phyloP scores from a whole-genome alignment of 2,113 vertebrate genomes.

The Oceanites oceanicus region DNA sequence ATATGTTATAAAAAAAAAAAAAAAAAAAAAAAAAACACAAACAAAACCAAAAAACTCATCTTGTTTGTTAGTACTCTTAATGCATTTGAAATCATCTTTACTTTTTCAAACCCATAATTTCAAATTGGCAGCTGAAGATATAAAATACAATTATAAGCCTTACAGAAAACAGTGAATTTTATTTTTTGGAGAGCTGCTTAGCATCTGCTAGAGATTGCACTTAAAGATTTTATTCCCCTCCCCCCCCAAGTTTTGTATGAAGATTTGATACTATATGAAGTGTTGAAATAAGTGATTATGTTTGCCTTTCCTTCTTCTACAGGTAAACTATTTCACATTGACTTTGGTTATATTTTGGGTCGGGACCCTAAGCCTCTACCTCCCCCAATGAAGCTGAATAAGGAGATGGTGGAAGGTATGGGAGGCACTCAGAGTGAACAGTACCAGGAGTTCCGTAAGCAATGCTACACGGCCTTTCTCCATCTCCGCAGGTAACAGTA shows the following conservation, averaged over 20 bases:
- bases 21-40: neutral
- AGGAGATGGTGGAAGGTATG: slow-evolving; percentile 99
- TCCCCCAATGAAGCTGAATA: slow-evolving; percentile 98
- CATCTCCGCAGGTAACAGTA: slow-evolving; percentile 87
- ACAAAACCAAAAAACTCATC: neutral
- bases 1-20: no score
- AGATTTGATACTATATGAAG: neutral
- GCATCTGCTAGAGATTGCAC: neutral
- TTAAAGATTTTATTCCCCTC: neutral
- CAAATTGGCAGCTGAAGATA: neutral
- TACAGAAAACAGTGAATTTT: neutral
- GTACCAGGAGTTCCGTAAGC: slow-evolving; percentile 98
- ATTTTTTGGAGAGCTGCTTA: neutral
- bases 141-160: neutral
- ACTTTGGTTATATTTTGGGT: slow-evolving; percentile 98
- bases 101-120: neutral
- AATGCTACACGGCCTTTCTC: slow-evolving; percentile 97
- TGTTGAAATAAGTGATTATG: neutral
- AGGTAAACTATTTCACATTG: slow-evolving; percentile 99
- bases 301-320: neutral
- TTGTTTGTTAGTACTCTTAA: neutral
- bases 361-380: slow-evolving; percentile 96
- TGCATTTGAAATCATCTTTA: neutral
- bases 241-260: neutral
- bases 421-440: slow-evolving; percentile 97